Evolutionary conservation across 2,797 vertebrate genomes (phyloP).

Genomic region (Fistularia commersonii): DNA sequence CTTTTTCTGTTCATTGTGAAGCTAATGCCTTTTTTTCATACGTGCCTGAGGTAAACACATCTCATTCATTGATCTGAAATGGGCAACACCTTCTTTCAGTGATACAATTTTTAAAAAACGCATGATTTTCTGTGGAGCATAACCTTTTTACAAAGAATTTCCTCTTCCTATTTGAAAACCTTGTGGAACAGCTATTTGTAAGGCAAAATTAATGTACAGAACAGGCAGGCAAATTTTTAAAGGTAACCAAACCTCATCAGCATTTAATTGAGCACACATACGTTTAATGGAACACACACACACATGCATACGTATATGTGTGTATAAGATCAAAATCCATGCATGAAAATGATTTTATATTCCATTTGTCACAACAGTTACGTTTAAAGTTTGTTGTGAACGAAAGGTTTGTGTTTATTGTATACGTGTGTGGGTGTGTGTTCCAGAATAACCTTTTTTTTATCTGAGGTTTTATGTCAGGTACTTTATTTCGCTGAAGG

Average conservation of each 20-base stretch:
- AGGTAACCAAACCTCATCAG: too few species aligned
- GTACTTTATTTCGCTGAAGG: conserved; percentile 40
- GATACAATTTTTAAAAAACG: conserved; percentile 37
- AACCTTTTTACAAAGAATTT: conserved; percentile 52
- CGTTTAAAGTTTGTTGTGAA: too few species aligned
- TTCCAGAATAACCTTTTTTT: conserved; percentile 15
- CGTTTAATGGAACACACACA: too few species aligned
- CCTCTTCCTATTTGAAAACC: conserved; percentile 19
- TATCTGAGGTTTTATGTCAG: conserved; percentile 25
- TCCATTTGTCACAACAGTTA: too few species aligned
- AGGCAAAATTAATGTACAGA: too few species aligned
- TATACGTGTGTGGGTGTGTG: too few species aligned
- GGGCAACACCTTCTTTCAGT: conserved; percentile 44
- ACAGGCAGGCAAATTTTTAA: too few species aligned
- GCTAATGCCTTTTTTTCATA: conserved; percentile 28
- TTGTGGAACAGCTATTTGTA: conserved; percentile 29
- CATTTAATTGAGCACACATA: too few species aligned
- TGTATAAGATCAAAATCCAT: too few species aligned
- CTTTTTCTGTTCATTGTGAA: conserved; percentile 28
- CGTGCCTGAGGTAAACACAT: conserved; percentile 41
- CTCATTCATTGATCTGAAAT: conserved; percentile 51
- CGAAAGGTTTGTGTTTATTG: too few species aligned
- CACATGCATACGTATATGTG: too few species aligned
- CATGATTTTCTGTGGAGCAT: conserved; percentile 27
- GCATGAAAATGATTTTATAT: too few species aligned